Base-by-base conservation (phyloP, 2,888 invertebrate species). In the Plebejus argus region DNA sequence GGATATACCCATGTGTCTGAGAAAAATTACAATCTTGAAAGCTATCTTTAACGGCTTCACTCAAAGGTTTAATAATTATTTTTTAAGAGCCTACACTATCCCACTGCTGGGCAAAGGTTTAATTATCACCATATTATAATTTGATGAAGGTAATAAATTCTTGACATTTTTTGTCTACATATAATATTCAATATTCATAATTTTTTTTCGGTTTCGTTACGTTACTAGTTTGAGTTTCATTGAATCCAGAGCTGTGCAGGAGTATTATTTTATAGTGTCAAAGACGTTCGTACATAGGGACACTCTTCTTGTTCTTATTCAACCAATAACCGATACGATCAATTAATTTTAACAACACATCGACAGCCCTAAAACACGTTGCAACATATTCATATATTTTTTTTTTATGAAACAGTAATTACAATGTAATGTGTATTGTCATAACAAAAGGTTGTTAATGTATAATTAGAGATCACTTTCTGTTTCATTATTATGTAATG, bases 381-480 rank as follows among this genome's bases (percentile, higher is more conserved):
- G 77, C 82, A 76, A 81, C 81, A 82, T 78, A 78, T 76, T 71
- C 70, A 77, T 78, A 79, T 76, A 80, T 80, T 39, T 81, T 66
- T 82, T 79, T 78, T 78, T 79, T 81, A 82, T 81, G 79, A 81
- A 80, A 82, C 81, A 79, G 81, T 83, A 83, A 84, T 83, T 83
- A 83, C 81, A 82, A 79, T 79, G 79, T 80, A 80, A 80, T 72
- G 78, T 76, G 80, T 82, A 80, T 83, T 82, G 84, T 82, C 83
- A 83, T 82, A 85, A 85, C 85, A 86, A 86, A 86, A 84, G 83
- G 80, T 81, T 81, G 81, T 83, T 85, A 84, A 84, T 82, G 82
- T 83, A 81, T 83, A 84, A 85, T 85, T 83, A 83, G 78, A 81
- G 80, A 81, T 82, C 82, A 84, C 86, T 87, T 84, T 82, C 81